Base-by-base conservation (phyloP, 2,113 vertebrate genomes). In the Rhinopomastus cyanomelas region DNA sequence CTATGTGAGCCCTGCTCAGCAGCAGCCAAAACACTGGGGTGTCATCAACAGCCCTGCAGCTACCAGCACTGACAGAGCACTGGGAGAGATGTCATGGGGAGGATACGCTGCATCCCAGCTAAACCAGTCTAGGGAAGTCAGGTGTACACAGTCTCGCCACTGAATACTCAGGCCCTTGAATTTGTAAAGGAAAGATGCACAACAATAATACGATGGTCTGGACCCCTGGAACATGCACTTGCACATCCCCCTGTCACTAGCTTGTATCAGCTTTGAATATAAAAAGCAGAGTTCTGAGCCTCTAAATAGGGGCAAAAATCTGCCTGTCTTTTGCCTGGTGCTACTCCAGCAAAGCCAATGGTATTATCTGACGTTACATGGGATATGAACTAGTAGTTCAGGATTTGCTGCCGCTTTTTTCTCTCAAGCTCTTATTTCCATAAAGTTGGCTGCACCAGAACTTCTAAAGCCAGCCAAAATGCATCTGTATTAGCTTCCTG, bases 401-500 rank as follows among this genome's bases (percentile, higher is more conserved):
- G 56, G 60, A 72, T 81, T 87, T 93, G 37, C 37, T 81, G 77
- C 65, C 76, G 53, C 77, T 91, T 68, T 85, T 95, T 93, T 85
- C 89, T 87, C 4, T 2, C 59, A 84, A 90, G 68, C 86, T 92
- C 64, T 71, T 51, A 77, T 95, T 95, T 92, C 51, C 75, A 75
- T 81, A 86, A 87, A 93, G 88, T 71, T 88, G 85, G 34, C 59
- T 36, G 25, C 62, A 60, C 49, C 65, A 83, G 78, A 94, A 92
- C 73, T 96, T 96, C 84, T 85, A 94, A 97, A 96, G 57, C 67
- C 81, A 92, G 56, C 68, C 78, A 92, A 96, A 94, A 61, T 87
- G 94, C 88, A 92, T 91, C 84, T 89, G 71, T 92, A 95, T 95
- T 92, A 97, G 92, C 79, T 96, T 93, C 71, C 81, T 80, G 95